These are phyloP conservation scores for Spinus pinus DNA, from an alignment of 2,797 vertebrate genomes.

Conservation along the genomic window DNA sequence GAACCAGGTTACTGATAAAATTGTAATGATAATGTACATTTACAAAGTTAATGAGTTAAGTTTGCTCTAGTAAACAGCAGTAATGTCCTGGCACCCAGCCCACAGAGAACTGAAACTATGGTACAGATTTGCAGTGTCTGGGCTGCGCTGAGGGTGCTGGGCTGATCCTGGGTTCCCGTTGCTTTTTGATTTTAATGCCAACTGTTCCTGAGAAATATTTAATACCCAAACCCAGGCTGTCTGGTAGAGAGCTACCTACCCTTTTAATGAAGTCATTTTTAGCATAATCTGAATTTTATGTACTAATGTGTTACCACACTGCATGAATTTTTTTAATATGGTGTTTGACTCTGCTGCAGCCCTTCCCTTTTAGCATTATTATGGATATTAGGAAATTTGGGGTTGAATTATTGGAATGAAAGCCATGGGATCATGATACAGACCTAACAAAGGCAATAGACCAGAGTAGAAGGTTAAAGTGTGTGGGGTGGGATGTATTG, in stretches of 20 bases:
- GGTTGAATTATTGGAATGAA: background rate
- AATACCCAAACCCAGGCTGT: background rate
- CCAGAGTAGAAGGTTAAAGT: background rate
- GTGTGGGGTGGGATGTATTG: background rate
- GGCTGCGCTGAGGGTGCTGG: background rate
- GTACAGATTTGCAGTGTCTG: background rate
- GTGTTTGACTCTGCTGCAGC: constrained; percentile 29
- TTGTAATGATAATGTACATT: background rate
- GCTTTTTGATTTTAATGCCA: constrained; percentile 23
- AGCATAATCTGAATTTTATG: constrained; percentile 4
- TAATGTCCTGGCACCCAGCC: background rate
- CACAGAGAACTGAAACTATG: background rate
- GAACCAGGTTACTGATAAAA: background rate
- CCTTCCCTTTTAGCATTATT: background rate
- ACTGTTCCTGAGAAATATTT: background rate
- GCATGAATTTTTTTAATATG: background rate
- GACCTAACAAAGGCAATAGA: background rate
- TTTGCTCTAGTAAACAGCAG: constrained; percentile 25
- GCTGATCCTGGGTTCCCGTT: background rate
- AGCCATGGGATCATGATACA: background rate
- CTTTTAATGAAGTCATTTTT: background rate
- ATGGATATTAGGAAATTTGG: constrained; percentile 4
- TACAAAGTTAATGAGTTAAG: background rate
- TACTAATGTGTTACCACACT: constrained; percentile 7
- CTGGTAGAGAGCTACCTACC: background rate